Evolutionary conservation across 2,888 invertebrate genomes (phyloP), one percentile per base, ranked within the genome.

Genomic region (Epinotia demarniana): DNA sequence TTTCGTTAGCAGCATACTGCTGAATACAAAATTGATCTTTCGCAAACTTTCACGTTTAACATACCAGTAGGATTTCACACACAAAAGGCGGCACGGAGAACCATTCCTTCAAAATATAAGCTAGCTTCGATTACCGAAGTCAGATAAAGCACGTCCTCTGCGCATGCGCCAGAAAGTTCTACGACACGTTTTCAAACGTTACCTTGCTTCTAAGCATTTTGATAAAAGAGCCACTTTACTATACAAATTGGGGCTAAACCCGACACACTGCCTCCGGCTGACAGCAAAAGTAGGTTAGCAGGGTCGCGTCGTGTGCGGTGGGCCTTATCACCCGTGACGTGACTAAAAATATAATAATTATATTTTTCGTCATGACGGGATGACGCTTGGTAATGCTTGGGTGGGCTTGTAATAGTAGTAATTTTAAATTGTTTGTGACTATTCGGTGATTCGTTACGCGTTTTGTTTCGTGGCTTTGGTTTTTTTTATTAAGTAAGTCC

Each of bases 311-410:
- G 73, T 67, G 61, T 73, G 67, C 61, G 73, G 67, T 23, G 27
- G 8, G 67, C 73, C 73, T 67, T 61, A 64, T 64, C 46, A 60
- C 72, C 46, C 66, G 60, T 67, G 61, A 60, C 73, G 55, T 19
- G 53, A 55, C 68, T 18, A 58, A 66, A 66, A 68, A 71, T 62
- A 71, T 49, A 62, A 73, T 73, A 68, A 73, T 60, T 75, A 64
- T 71, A 27, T 49, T 62, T 71, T 71, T 62, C 58, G 69, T 69
- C 69, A 69, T 60, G 69, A 69, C 69, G 58, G 46, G 69, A 69
- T 58, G 58, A 69, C 69, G 69, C 55, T 58, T 27, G 68, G 60
- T 69, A 18, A 46, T 23, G 6, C 60, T 16, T 69, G 68, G 68
- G 68, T 69, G 68, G 68, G 58, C 68, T 68, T 68, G 19, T 69